Conservation (phyloP, 1,140 invertebrate species). For the Aphelinus atriplicis region DNA sequence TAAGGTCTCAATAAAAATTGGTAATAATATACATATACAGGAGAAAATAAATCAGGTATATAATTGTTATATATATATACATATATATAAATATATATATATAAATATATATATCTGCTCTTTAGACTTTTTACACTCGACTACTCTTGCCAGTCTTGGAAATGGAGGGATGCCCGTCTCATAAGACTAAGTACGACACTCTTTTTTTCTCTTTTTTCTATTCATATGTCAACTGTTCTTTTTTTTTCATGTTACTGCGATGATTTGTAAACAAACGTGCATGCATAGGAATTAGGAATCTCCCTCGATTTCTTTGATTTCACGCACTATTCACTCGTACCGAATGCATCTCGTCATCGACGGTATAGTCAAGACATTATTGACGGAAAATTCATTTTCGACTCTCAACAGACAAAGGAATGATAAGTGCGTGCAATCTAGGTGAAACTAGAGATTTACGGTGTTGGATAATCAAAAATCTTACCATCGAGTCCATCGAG, state of each 20-base stretch:
- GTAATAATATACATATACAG: conserved; percentile 45
- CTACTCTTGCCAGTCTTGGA: conserved; percentile 63
- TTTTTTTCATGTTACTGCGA: conserved; percentile 46
- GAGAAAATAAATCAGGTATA: background rate
- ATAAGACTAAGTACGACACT: conserved; percentile 59
- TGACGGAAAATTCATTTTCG: background rate
- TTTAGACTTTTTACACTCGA: conserved; percentile 58
- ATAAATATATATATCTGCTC: conserved; percentile 45
- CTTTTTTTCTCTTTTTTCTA: conserved; percentile 37
- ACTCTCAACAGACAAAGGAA: background rate
- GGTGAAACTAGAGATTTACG: conserved; percentile 42
- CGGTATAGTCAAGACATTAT: background rate
- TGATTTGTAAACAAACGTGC: conserved; percentile 62
- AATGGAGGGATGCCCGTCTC: conserved; percentile 65
- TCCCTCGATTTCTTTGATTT: conserved; percentile 63
- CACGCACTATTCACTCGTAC: conserved; percentile 49
- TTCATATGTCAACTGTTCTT: background rate
- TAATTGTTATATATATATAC: background rate
- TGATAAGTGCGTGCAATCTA: conserved; percentile 48
- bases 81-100: conserved; percentile 17
- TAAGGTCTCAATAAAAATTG: conserved; percentile 2
- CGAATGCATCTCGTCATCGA: background rate
- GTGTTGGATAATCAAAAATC: conserved; percentile 47
- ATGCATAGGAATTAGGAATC: conserved; percentile 57
- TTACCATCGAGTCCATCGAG: conserved; percentile 67